These are phyloP conservation scores for Pantelozetes paolii DNA, from an alignment of 2,888 invertebrate species.

Conservation along the genomic window DNA sequence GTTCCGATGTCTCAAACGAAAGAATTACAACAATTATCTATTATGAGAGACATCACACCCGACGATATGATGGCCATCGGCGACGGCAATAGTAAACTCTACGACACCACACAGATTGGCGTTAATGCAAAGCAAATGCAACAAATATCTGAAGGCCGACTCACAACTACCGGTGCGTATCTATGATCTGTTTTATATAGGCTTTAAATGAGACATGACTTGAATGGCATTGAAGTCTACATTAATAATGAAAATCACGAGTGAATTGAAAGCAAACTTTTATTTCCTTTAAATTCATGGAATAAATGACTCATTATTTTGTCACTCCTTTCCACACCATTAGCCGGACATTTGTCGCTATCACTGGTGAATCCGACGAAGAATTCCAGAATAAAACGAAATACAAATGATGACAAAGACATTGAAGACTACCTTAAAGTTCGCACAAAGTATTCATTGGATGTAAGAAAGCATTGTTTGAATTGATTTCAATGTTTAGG, in stretches of 20 bases:
- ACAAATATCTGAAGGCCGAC: slow-evolving; percentile 37
- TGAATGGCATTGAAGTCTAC: slow-evolving; percentile 1
- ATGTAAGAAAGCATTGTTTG: neutral
- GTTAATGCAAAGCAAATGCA: slow-evolving; percentile 38
- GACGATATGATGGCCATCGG: slow-evolving; percentile 33
- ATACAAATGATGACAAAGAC: neutral
- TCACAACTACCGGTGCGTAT: slow-evolving; percentile 34
- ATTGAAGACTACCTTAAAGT: slow-evolving; percentile 37
- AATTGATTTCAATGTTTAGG: neutral
- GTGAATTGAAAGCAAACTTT: neutral
- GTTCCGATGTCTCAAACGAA: neutral
- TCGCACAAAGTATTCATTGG: slow-evolving; percentile 18
- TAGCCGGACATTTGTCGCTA: slow-evolving; percentile 30
- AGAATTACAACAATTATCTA: neutral
- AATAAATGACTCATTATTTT: neutral
- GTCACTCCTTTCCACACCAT: neutral
- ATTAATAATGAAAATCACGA: neutral
- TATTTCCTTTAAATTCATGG: slow-evolving; percentile 3
- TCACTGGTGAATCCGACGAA: slow-evolving; percentile 9
- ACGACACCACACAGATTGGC: slow-evolving; percentile 16
- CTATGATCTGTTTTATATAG: neutral
- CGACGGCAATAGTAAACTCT: neutral
- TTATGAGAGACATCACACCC: slow-evolving; percentile 30
- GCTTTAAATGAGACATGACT: neutral
- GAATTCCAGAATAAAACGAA: neutral